These are phyloP conservation scores for Mycteria americana DNA, from an alignment of 2,797 vertebrate species.

Conservation along the genomic window DNA sequence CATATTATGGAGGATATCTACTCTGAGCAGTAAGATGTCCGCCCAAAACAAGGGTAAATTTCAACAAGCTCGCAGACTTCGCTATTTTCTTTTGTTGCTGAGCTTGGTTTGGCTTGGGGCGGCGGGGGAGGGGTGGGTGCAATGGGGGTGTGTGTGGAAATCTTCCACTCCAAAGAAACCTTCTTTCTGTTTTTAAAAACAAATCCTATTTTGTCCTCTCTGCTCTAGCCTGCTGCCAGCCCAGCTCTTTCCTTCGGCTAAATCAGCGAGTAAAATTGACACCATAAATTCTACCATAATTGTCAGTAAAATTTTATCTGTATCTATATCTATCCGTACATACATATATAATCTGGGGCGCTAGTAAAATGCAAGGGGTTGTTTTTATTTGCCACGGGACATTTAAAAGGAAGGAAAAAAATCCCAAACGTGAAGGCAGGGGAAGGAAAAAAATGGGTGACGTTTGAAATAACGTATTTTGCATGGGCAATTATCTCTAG, in stretches of 20 bases:
- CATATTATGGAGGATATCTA: neutral
- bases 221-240: neutral
- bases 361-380: neutral
- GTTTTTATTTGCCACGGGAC: neutral
- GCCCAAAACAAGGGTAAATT: constrained; percentile 12
- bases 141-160: neutral
- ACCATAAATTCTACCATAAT: constrained; percentile 11
- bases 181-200: neutral
- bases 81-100: constrained; percentile 48
- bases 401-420: neutral
- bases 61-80: neutral
- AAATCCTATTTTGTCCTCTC: neutral
- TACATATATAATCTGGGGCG: neutral
- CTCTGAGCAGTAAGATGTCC: constrained; percentile 8
- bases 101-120: constrained; percentile 19
- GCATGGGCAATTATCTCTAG: neutral
- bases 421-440: neutral
- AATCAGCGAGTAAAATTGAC: neutral
- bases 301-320: constrained; percentile 19
- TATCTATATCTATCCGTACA: neutral
- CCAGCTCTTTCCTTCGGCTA: neutral
- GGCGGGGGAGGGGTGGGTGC: neutral
- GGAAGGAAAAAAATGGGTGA: neutral
- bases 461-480: neutral
- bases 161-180: neutral